A percentile compares a stretch with the other conserved stretches of the same genome.
Conservation (phyloP, 2,797 vertebrate species). For the Phoxinus dragarum region DNA sequence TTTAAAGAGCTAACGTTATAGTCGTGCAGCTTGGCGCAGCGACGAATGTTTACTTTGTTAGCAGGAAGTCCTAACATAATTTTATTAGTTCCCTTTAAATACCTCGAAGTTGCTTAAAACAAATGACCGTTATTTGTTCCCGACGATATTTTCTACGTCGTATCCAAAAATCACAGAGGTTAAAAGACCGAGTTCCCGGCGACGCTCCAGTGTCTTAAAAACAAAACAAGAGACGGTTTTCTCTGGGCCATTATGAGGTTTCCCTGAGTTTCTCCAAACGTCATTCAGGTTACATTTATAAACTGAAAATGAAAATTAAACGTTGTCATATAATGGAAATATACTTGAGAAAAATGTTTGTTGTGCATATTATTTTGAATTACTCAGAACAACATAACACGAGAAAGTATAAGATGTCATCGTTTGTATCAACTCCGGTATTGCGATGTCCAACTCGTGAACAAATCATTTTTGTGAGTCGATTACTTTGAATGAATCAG, state of each 20-base stretch:
- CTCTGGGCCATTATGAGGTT: conserved; percentile 21
- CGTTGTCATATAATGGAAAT: neutral
- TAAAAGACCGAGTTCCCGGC: neutral
- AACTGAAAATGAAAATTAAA: neutral
- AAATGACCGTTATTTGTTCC: neutral
- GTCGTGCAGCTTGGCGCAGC: neutral
- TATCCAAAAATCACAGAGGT: neutral
- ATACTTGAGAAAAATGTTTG: neutral
- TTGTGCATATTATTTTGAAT: neutral
- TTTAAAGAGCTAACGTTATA: neutral
- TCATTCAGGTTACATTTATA: neutral
- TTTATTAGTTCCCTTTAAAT: neutral
- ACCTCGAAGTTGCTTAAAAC: conserved; percentile 19
- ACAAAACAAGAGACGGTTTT: conserved; percentile 38
- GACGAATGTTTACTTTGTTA: neutral
- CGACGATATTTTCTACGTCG: neutral
- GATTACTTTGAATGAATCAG: conserved; percentile 4
- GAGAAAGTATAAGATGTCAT: neutral
- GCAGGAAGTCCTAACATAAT: neutral
- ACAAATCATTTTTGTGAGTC: neutral
- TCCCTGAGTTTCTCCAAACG: conserved; percentile 19
- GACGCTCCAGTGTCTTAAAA: conserved; percentile 21
- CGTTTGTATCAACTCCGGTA: conserved; percentile 19
- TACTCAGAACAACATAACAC: neutral
- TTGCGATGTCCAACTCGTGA: neutral